Evolutionary conservation across 2,888 invertebrate species (phyloP).

Genomic region (Ariolimax columbianus): DNA sequence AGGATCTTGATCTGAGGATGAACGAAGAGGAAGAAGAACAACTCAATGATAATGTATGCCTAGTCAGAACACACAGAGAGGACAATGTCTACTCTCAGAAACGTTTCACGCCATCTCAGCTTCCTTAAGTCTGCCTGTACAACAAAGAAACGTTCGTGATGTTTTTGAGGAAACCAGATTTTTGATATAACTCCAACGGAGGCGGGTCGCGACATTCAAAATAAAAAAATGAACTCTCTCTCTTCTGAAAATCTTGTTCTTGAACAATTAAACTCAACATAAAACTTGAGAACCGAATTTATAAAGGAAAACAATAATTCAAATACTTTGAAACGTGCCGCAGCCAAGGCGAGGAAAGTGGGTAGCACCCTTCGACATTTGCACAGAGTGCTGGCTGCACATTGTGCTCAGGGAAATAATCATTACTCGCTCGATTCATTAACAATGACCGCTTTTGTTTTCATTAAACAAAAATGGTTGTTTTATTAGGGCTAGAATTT

Average conservation of each 20-base stretch:
- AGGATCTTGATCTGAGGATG: no score
- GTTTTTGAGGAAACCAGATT: neutral
- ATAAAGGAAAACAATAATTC: neutral
- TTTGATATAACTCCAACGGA: neutral
- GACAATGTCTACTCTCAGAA: no score
- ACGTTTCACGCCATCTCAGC: no score
- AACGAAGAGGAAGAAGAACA: no score
- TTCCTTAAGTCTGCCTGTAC: no score
- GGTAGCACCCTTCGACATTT: neutral
- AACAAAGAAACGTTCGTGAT: neutral
- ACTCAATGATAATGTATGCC: no score
- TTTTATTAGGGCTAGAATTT: no score
- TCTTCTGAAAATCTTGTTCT: neutral
- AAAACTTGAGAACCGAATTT: neutral
- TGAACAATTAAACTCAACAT: constrained; percentile 1
- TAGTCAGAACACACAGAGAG: no score
- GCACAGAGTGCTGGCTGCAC: neutral
- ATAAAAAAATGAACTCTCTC: no score
- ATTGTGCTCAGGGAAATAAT: neutral
- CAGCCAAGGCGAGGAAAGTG: neutral
- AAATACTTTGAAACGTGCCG: neutral
- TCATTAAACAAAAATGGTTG: no score
- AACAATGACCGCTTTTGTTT: neutral
- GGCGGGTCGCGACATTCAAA: no score
- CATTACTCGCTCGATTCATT: neutral